Percentiles rank a stretch among this genome's conserved stretches.
Evolutionary conservation across 2,888 invertebrate species (phyloP).

Genomic region (Pseudococcus jackbeardsleyi): DNA sequence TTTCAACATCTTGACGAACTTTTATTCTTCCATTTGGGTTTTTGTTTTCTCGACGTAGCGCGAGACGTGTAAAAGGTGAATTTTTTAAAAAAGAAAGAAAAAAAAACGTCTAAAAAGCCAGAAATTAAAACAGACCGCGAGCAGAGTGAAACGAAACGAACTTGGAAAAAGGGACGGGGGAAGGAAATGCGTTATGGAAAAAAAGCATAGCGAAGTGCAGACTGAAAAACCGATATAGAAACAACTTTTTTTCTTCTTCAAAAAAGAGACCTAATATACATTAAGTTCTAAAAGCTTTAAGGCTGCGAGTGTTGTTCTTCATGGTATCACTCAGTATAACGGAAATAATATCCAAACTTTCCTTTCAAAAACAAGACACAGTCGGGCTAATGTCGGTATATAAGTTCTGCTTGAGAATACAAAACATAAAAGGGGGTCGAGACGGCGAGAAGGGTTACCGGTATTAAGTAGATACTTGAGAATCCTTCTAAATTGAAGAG

Average conservation of each 20-base stretch:
- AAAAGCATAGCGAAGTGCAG: not conserved
- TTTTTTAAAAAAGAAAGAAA: not conserved
- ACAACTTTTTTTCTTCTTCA: slow-evolving; percentile 35
- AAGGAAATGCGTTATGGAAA: not conserved
- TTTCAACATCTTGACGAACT: slow-evolving; percentile 45
- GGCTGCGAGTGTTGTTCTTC: slow-evolving; percentile 46
- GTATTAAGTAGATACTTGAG: slow-evolving; percentile 58
- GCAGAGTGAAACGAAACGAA: not conserved
- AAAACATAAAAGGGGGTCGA: slow-evolving; percentile 4
- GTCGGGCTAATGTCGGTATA: slow-evolving; percentile 59
- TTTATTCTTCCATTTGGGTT: not conserved
- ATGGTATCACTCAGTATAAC: slow-evolving; percentile 41
- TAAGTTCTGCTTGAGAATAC: slow-evolving; percentile 54
- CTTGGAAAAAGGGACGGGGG: not conserved
- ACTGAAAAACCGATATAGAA: slow-evolving; percentile 25
- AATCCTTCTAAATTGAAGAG: slow-evolving; percentile 64
- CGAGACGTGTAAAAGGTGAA: not conserved
- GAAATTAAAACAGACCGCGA: slow-evolving; percentile 25
- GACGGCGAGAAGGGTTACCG: slow-evolving; percentile 44
- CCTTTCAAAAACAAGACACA: slow-evolving; percentile 59
- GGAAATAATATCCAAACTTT: slow-evolving; percentile 65
- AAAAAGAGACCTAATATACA: slow-evolving; percentile 61
- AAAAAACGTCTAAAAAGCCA: slow-evolving; percentile 4
- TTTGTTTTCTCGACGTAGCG: not conserved
- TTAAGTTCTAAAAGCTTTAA: slow-evolving; percentile 61